Percentiles rank a stretch among this genome's conserved stretches.
phyloP scores from a whole-genome alignment of 2,888 invertebrate species.

The Rutpela maculata region DNA sequence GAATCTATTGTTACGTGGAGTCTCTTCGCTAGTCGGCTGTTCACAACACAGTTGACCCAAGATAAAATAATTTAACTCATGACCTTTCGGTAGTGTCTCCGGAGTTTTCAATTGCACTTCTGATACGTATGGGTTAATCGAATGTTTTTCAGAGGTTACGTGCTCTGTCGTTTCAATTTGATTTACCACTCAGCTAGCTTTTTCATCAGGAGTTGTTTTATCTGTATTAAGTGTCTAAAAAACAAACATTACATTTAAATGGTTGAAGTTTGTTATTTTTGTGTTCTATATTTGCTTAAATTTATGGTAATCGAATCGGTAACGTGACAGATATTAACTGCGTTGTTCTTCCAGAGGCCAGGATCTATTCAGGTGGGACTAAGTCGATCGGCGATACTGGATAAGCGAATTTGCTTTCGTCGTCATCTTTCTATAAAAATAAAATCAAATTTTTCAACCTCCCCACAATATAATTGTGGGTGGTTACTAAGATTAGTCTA shows the following conservation, averaged over 20 bases:
- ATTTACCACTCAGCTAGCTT: background rate
- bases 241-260: background rate
- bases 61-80: slow-evolving; percentile 17
- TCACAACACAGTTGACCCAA: background rate
- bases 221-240: background rate
- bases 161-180: background rate
- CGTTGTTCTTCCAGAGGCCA: no score
- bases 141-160: background rate
- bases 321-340: no score
- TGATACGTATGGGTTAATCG: background rate
- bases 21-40: background rate
- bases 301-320: no score
- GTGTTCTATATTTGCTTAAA: no score
- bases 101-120: slow-evolving; percentile 10
- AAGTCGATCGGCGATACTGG: no score
- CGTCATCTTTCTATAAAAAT: no score
- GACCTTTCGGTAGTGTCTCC: slow-evolving; percentile 6
- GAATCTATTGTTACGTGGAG: background rate
- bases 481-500: no score
- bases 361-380: no score
- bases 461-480: no score
- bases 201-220: background rate
- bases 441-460: no score
- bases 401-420: no score
- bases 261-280: background rate